A percentile compares a stretch with the other conserved stretches of the same genome.
Conservation (phyloP, 1,140 invertebrate genomes). For the Oscheius sp. region DNA sequence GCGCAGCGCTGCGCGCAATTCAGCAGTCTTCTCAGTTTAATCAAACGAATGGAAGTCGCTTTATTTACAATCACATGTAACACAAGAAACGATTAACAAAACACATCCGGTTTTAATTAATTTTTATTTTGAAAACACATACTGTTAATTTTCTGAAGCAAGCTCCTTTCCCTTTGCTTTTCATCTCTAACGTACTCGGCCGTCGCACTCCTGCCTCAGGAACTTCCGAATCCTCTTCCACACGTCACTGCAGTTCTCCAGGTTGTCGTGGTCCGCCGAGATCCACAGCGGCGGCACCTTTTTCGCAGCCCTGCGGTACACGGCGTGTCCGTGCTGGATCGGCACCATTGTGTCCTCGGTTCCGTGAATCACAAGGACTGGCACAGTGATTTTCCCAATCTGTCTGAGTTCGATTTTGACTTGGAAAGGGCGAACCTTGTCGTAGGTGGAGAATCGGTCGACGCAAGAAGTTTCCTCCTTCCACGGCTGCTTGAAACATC, state of each 20-base stretch:
- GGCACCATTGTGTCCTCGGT: slow-evolving; percentile 65
- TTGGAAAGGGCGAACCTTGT: neutral
- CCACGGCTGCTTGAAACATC: slow-evolving; percentile 17
- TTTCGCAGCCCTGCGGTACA: slow-evolving; percentile 62
- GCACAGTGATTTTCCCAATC: slow-evolving; percentile 63
- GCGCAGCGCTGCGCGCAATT: too few species aligned
- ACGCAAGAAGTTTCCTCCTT: slow-evolving; percentile 23
- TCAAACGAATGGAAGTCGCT: too few species aligned
- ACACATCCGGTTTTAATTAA: too few species aligned
- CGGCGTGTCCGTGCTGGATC: slow-evolving; percentile 63
- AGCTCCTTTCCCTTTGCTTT: too few species aligned
- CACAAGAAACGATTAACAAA: too few species aligned
- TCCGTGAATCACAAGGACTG: slow-evolving; percentile 64
- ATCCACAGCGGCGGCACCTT: slow-evolving; percentile 64
- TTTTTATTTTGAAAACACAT: too few species aligned
- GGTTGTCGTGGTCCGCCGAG: slow-evolving; percentile 64
- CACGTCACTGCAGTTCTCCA: slow-evolving; percentile 48
- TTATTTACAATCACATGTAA: too few species aligned
- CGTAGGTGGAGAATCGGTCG: slow-evolving; percentile 29
- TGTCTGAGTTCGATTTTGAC: slow-evolving; percentile 62
- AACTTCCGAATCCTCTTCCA: slow-evolving; percentile 29
- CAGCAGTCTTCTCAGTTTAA: too few species aligned
- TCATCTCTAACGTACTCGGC: too few species aligned
- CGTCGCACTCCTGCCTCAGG: neutral
- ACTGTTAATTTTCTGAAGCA: too few species aligned